Evolutionary conservation across 2,113 vertebrate species (phyloP), one percentile per base, ranked within the genome.

Genomic region (Thomomys bottae): DNA sequence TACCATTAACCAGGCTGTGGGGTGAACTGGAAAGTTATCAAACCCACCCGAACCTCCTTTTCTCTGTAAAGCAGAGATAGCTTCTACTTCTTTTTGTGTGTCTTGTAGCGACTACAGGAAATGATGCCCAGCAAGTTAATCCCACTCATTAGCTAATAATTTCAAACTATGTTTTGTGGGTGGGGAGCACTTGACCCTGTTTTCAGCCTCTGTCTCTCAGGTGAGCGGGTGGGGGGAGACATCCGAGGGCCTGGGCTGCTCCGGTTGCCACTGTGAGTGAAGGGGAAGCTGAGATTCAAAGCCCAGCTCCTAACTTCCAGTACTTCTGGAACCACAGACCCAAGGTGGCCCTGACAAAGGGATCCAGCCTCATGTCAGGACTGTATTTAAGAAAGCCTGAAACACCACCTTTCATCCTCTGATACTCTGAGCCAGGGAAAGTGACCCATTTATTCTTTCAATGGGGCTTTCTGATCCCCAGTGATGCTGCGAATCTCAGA

Each of bases 401-500:
- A 32, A 40, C 78, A 42, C 26, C 30, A 18, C 72, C 76, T 87
- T 88, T 80, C 17, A 20, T 67, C 36, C 77, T 76, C 76, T 42
- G 80, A 88, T 1, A 6, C 38, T 84, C 28, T 18, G 85, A 87
- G 89, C 38, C n/a, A 79, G 75, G 45, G 78, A 77, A 90, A 36
- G 77, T 17, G n/a, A 6, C 42, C 49, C 38, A 2, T 30, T 61
- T 32, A 75, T 45, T 54, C 17, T 26, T 38, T 64, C 32, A 26
- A 0, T 34, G 34, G 85, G n/a, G 17, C 20, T 66, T 61, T 87
- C 66, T 49, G 70, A 77, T 36, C 54, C 79, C n/a, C 59, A 70
- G 8, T 0, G 0, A n/a, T 6, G 34, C 36, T 3, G 0, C 21
- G 40, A 68, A 64, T 38, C 21, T 36, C 18, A 18, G 40, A 42